These are phyloP conservation scores for Aphaenogaster ashmeadi DNA, from an alignment of 1,140 invertebrate species.

Conservation along the genomic window DNA sequence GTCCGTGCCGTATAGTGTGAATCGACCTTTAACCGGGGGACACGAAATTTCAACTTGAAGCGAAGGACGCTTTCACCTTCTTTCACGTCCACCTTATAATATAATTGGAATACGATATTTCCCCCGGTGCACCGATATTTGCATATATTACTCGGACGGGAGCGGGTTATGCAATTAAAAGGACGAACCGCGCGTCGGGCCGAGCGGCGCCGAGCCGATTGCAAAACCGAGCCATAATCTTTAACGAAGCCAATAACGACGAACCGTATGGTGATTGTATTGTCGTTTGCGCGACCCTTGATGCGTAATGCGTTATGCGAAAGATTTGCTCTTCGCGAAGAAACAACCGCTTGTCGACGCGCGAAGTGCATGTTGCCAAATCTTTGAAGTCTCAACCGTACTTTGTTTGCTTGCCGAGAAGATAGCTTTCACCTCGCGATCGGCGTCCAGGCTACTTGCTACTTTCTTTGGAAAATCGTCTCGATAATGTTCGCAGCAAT, in stretches of 20 bases:
- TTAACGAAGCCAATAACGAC: constrained; percentile 3
- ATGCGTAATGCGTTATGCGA: background rate
- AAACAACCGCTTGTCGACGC: background rate
- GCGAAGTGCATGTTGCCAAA: constrained; percentile 18
- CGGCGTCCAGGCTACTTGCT: background rate
- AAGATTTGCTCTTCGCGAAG: background rate
- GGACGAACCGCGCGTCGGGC: too few species aligned
- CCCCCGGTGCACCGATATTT: background rate
- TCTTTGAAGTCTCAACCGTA: constrained; percentile 27
- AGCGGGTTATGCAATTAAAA: constrained; percentile 28
- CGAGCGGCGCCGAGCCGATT: background rate
- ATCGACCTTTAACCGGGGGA: too few species aligned
- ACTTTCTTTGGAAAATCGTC: constrained; percentile 44
- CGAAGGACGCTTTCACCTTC: constrained; percentile 66
- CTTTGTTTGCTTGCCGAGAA: background rate
- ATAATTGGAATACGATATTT: constrained; percentile 43
- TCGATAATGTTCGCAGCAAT: background rate
- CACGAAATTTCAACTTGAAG: constrained; percentile 13
- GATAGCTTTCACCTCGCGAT: constrained; percentile 41
- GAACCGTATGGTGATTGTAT: constrained; percentile 1
- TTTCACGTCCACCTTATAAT: constrained; percentile 67
- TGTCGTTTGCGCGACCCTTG: background rate
- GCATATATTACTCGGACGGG: background rate
- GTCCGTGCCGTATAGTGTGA: too few species aligned
- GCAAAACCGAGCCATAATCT: background rate